Percentiles rank a stretch among this genome's conserved stretches.
Conservation (phyloP, 2,888 invertebrate species). For the Thymelicus lineola region DNA sequence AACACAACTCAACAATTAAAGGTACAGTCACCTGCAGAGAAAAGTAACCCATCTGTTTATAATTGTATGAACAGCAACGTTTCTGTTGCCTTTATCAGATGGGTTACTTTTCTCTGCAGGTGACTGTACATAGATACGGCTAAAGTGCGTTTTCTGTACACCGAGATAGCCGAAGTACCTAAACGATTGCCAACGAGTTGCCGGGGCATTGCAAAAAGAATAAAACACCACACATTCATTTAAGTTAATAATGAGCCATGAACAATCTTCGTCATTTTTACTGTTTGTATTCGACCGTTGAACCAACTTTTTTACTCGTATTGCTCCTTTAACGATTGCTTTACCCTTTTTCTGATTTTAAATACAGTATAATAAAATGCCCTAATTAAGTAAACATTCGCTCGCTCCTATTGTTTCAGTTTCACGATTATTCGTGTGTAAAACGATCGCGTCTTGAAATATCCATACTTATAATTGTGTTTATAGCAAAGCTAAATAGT, state of each 20-base stretch:
- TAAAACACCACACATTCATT: constrained; percentile 71
- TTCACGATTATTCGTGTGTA: constrained; percentile 23
- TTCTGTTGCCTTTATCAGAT: no score
- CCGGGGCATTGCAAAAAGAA: constrained; percentile 43
- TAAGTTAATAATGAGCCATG: constrained; percentile 79
- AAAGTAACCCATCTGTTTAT: no score
- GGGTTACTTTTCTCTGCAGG: no score
- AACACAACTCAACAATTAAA: constrained; percentile 11
- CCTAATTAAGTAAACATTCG: constrained; percentile 67
- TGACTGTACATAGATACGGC: no score
- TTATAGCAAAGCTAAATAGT: constrained; percentile 6
- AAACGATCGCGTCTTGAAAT: constrained; percentile 28
- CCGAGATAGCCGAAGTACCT: constrained; percentile 30
- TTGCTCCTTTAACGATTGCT: constrained; percentile 71
- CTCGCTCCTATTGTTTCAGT: constrained; percentile 45
- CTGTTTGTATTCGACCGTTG: constrained; percentile 66
- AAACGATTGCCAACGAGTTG: constrained; percentile 23
- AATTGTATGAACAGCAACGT: no score
- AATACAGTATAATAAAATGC: constrained; percentile 73
- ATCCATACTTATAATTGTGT: constrained; percentile 5
- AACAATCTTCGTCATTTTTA: constrained; percentile 77
- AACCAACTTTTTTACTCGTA: constrained; percentile 66
- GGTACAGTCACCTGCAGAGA: no score
- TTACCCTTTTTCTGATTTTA: constrained; percentile 63
- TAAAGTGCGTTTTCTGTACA: constrained; percentile 17